Conservation (phyloP, 2,113 vertebrate genomes). For the Butorides virescens region DNA sequence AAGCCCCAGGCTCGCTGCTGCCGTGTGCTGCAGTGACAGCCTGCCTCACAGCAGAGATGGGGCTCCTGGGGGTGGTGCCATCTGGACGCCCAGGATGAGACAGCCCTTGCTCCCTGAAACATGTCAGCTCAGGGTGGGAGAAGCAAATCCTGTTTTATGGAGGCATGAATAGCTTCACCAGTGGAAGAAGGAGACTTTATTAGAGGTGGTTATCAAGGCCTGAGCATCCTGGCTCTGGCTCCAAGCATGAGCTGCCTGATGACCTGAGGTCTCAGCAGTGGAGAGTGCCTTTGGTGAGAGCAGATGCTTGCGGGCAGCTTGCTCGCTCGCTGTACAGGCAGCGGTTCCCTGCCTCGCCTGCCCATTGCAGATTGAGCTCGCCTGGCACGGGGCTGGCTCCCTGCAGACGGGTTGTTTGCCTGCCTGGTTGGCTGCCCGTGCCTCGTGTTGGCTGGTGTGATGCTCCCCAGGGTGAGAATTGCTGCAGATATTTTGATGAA, state of each 20-base stretch:
- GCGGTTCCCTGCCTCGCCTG: neutral
- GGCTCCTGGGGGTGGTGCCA: neutral
- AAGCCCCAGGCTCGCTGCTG: neutral
- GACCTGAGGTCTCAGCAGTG: rapidly evolving
- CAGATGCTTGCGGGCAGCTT: neutral
- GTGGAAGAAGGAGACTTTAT: neutral
- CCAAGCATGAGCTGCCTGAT: rapidly evolving
- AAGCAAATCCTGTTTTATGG: neutral
- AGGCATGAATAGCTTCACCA: rapidly evolving
- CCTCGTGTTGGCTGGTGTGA: neutral
- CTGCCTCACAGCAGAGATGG: neutral
- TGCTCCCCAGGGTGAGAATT: neutral
- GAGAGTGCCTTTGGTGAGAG: neutral
- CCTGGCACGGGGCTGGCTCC: neutral
- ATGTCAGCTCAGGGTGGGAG: neutral
- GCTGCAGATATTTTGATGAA: neutral
- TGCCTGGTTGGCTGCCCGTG: neutral
- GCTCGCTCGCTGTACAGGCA: rapidly evolving
- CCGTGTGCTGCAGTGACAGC: neutral
- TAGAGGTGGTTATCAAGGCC: neutral
- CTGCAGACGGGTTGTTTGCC: neutral
- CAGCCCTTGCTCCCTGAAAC: neutral
- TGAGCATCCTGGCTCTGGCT: neutral
- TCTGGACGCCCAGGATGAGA: neutral
- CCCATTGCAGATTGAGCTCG: neutral